Conservation (phyloP, 2,888 invertebrate genomes). For the Anthoptus insignis region DNA sequence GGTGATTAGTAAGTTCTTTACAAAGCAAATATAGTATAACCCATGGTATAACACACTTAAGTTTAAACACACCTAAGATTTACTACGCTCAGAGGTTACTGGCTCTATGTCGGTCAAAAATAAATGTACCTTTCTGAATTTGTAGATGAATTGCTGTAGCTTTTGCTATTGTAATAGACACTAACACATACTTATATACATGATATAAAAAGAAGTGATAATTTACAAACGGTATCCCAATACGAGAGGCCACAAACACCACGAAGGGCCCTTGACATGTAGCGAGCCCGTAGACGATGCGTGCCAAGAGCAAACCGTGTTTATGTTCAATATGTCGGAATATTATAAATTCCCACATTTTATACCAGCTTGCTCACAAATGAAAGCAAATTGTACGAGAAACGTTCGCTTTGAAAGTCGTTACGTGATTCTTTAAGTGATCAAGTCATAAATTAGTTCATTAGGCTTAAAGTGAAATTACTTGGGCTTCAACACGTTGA, state of each 20-base stretch:
- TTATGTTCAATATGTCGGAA: conserved; percentile 30
- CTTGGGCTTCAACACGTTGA: too few species aligned
- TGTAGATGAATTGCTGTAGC: too few species aligned
- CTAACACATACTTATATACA: too few species aligned
- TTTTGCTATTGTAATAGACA: too few species aligned
- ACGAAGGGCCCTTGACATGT: conserved; percentile 39
- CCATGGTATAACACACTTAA: too few species aligned
- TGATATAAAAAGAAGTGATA: too few species aligned
- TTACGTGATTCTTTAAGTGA: conserved; percentile 5
- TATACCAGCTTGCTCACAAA: conserved; percentile 11
- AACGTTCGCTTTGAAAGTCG: conserved; percentile 10
- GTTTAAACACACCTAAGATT: too few species aligned
- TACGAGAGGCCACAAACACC: background rate
- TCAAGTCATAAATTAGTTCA: background rate
- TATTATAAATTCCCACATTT: conserved; percentile 30
- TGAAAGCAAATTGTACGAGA: conserved; percentile 22
- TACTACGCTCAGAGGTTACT: too few species aligned
- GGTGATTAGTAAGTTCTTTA: too few species aligned
- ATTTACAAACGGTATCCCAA: conserved; percentile 10
- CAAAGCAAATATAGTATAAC: too few species aligned
- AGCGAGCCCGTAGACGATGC: conserved; percentile 35
- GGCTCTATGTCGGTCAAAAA: too few species aligned
- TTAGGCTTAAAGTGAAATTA: background rate
- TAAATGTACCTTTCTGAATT: too few species aligned
- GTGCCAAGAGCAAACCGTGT: conserved; percentile 39